Evolutionary conservation across 2,113 vertebrate genomes (phyloP).

Genomic region (Chamaea fasciata): DNA sequence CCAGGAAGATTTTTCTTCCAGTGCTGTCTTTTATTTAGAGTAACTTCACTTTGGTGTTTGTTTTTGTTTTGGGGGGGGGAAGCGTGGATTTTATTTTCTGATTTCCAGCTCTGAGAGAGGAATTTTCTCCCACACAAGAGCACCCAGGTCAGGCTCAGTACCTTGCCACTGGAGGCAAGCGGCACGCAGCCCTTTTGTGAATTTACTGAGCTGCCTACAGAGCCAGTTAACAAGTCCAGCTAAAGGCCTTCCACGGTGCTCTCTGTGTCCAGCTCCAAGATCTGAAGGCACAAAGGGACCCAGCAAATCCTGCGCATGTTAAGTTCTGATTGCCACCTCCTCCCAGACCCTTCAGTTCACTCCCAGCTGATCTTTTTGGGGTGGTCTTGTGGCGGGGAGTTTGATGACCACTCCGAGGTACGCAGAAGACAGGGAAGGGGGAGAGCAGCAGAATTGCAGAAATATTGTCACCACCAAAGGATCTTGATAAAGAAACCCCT

Average conservation of each 20-base stretch:
- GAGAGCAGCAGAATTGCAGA: neutral
- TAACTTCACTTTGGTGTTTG: neutral
- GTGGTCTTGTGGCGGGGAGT: too few relatives aligned
- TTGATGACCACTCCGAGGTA: neutral
- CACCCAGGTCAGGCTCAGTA: neutral
- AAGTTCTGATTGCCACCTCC: neutral
- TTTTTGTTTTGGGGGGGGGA: neutral
- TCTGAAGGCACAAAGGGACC: neutral
- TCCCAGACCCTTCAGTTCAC: neutral
- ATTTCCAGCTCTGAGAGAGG: neutral
- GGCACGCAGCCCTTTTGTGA: neutral
- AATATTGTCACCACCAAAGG: neutral
- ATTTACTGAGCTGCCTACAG: neutral
- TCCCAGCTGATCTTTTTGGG: neutral
- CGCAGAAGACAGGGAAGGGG: neutral
- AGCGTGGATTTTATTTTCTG: neutral
- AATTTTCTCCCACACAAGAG: neutral
- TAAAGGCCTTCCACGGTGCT: too few relatives aligned
- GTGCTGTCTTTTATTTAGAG: neutral
- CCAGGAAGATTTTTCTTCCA: neutral
- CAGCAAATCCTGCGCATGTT: neutral
- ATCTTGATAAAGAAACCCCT: accelerated
- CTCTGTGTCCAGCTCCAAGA: neutral
- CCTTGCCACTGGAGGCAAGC: neutral
- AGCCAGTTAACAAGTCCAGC: neutral